Conservation (phyloP, 2,888 invertebrate species). For the Eupithecia inturbata region DNA sequence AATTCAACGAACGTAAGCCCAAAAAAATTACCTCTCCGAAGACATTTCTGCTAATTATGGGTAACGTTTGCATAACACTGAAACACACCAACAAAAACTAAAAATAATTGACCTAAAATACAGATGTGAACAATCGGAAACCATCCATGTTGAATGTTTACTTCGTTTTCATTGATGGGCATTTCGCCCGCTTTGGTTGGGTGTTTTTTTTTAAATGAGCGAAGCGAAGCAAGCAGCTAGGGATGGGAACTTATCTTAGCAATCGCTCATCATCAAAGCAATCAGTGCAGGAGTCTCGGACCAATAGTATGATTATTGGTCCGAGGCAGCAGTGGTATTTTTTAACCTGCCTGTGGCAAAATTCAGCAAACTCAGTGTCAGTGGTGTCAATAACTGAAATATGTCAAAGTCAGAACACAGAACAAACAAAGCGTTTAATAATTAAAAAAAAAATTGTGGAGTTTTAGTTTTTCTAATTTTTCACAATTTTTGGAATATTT, state of each 20-base stretch:
- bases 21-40: constrained; percentile 75
- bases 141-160: constrained; percentile 84
- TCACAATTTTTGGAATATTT: not conserved
- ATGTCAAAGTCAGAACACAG: not conserved
- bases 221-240: not conserved
- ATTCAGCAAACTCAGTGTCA: no score
- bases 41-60: constrained; percentile 70
- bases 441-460: not conserved
- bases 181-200: constrained; percentile 19
- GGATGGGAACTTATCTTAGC: not conserved
- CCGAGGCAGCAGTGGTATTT: no score
- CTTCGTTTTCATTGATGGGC: constrained; percentile 56
- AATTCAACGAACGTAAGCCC: constrained; percentile 46
- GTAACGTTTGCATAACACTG: constrained; percentile 54
- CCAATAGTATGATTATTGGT: no score
- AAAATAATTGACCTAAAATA: constrained; percentile 73
- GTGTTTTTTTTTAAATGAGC: not conserved
- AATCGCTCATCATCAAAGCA: not conserved
- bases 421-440: not conserved
- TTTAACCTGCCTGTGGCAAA: no score
- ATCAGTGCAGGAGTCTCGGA: no score
- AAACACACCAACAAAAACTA: constrained; percentile 62
- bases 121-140: constrained; percentile 67
- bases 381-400: not conserved
- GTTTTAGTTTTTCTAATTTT: not conserved